Conservation (phyloP, 2,888 invertebrate species). For the Synanthedon tipuliformis region DNA sequence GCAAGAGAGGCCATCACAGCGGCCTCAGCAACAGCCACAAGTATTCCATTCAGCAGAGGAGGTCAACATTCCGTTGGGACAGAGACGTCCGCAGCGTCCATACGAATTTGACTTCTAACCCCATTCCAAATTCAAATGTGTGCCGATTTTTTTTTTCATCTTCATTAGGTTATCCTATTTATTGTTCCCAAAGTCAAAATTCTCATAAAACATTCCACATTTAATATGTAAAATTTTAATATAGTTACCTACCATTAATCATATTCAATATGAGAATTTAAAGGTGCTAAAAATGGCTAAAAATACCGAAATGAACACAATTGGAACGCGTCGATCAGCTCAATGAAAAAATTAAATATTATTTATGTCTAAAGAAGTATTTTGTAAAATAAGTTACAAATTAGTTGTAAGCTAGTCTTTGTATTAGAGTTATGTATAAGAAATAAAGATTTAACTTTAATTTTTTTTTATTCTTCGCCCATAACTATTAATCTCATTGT, state of each 20-base stretch:
- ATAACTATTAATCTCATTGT: too few relatives aligned
- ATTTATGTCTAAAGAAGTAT: conserved; percentile 47
- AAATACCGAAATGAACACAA: too few relatives aligned
- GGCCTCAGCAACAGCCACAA: conserved; percentile 64
- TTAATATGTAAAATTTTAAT: too few relatives aligned
- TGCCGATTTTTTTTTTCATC: not conserved
- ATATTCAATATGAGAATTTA: too few relatives aligned
- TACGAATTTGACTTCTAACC: conserved; percentile 57
- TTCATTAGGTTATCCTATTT: not conserved
- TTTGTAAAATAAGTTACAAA: conserved; percentile 53
- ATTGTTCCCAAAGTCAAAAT: too few relatives aligned
- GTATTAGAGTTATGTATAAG: conserved; percentile 12
- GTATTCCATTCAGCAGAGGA: conserved; percentile 89
- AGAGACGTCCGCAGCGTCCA: conserved; percentile 76
- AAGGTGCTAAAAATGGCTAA: too few relatives aligned
- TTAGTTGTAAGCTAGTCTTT: conserved; percentile 69
- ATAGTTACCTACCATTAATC: too few relatives aligned
- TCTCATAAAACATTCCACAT: too few relatives aligned
- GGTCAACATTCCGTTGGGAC: conserved; percentile 86
- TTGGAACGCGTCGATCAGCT: too few relatives aligned
- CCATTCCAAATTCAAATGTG: not conserved
- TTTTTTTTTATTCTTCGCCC: too few relatives aligned
- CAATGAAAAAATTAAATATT: conserved; percentile 23
- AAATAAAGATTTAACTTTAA: not conserved
- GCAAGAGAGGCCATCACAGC: conserved; percentile 33